phyloP scores from a whole-genome alignment of 2,888 invertebrate genomes.

The Crematogaster levior region DNA sequence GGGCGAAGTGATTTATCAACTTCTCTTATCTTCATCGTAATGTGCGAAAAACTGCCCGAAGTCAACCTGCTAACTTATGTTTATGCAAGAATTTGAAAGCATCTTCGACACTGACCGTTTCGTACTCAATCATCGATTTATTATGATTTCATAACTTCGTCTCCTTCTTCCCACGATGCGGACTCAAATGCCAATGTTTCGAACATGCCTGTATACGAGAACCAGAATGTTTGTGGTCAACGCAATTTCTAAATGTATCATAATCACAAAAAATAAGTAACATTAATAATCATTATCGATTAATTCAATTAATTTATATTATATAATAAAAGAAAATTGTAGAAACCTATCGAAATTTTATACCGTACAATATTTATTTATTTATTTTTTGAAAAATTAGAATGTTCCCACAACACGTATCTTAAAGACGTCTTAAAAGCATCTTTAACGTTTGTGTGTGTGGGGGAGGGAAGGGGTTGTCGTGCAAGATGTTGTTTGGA shows the following conservation, averaged over 20 bases:
- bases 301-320: background rate
- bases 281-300: background rate
- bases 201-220: background rate
- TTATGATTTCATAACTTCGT: constrained; percentile 26
- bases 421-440: too few species aligned
- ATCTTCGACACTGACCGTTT: constrained; percentile 11
- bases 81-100: constrained; percentile 38
- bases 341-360: too few species aligned
- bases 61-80: background rate
- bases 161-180: background rate
- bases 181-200: constrained; percentile 15
- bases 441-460: too few species aligned
- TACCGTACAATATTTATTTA: too few species aligned
- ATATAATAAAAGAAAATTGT: too few species aligned
- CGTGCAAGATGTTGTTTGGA: background rate
- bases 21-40: background rate
- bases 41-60: constrained; percentile 1
- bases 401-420: too few species aligned
- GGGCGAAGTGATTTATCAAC: constrained; percentile 16
- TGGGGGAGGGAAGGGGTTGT: too few species aligned
- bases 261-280: background rate
- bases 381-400: too few species aligned
- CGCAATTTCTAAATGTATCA: background rate
- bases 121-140: constrained; percentile 34
- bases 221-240: background rate